Percentiles rank a stretch among this genome's conserved stretches.
Conservation (phyloP, 2,113 vertebrate genomes). For the Progne subis region DNA sequence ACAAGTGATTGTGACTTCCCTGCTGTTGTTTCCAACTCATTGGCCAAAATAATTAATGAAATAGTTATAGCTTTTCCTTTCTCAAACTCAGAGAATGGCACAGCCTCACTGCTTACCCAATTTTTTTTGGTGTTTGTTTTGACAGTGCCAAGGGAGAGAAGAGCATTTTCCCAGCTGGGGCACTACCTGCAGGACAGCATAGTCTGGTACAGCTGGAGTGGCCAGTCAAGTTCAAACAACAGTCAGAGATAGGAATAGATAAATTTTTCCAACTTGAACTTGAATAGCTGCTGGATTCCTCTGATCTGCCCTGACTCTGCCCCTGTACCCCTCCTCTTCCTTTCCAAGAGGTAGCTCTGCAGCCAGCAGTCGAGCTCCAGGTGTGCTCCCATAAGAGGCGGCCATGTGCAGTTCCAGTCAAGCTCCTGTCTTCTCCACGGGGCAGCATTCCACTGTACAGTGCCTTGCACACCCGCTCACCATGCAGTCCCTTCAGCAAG, state of each 20-base stretch:
- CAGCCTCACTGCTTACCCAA: not conserved
- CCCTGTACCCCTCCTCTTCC: not conserved
- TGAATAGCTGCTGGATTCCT: not conserved
- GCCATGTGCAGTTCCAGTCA: not conserved
- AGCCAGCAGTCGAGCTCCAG: rapidly evolving
- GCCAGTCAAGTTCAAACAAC: not conserved
- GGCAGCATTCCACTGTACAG: not conserved
- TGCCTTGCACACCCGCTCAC: rapidly evolving
- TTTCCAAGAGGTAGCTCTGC: not conserved
- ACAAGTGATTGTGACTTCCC: not conserved
- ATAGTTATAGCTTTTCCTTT: not conserved
- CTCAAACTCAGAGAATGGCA: not conserved
- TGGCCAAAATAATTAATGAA: not conserved
- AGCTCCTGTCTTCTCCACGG: not conserved
- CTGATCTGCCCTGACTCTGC: not conserved
- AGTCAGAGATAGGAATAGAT: not conserved
- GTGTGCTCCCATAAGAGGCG: not conserved
- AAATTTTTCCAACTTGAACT: not conserved
- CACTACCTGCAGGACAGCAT: not conserved
- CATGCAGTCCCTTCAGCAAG: rapidly evolving
- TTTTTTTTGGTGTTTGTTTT: not conserved
- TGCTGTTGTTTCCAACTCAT: not conserved
- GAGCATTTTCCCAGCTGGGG: not conserved
- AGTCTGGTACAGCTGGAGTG: not conserved
- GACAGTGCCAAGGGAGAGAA: not conserved